These are phyloP conservation scores for Axea sp. DNA, from an alignment of 2,888 invertebrate genomes.

Conservation along the genomic window DNA sequence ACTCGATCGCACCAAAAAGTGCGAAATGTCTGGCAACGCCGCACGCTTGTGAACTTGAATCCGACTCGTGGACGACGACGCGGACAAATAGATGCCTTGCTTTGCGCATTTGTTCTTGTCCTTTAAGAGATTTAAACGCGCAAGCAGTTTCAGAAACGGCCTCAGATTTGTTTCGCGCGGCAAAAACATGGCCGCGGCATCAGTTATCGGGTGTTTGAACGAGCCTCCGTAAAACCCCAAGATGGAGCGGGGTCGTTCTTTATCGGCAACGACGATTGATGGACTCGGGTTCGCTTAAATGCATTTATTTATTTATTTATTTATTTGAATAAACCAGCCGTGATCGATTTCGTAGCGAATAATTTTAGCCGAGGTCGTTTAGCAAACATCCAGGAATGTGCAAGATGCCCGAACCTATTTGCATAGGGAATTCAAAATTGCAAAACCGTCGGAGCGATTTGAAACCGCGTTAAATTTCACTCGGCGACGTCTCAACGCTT, in stretches of 20 bases:
- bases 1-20: conserved; percentile 22
- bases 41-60: conserved; percentile 43
- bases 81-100: conserved; percentile 38
- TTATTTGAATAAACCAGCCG: conserved; percentile 10
- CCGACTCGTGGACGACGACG: conserved; percentile 12
- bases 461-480: too few relatives aligned
- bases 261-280: conserved; percentile 1
- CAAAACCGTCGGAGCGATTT: conserved; percentile 36
- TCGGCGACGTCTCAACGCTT: too few relatives aligned
- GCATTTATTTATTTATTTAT: conserved; percentile 6
- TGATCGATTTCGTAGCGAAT: conserved; percentile 1
- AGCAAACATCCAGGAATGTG: conserved; percentile 29
- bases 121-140: conserved; percentile 41
- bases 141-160: conserved; percentile 27
- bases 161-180: conserved; percentile 34
- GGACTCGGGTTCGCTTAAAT: background rate
- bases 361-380: conserved; percentile 5
- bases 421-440: background rate
- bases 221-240: conserved; percentile 1
- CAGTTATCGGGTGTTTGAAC: conserved; percentile 9
- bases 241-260: too few relatives aligned
- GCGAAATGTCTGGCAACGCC: conserved; percentile 40
- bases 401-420: conserved; percentile 24
- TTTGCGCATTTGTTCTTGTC: conserved; percentile 43
- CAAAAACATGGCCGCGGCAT: conserved; percentile 24